phyloP scores from a whole-genome alignment of 2,797 vertebrate species.

The Gymnopithys bicolor region DNA sequence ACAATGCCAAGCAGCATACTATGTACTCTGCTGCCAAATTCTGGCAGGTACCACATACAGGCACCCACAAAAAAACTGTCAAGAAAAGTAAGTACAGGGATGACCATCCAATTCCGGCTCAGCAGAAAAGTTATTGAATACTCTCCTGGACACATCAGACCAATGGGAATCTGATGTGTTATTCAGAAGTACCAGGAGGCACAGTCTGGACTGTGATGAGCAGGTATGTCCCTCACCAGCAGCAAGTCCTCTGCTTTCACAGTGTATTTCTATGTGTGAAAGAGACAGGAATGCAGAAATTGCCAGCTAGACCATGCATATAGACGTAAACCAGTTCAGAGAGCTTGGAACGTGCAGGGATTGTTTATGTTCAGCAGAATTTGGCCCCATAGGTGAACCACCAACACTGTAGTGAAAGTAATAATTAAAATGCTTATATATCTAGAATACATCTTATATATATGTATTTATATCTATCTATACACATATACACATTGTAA shows the following conservation, averaged over 20 bases:
- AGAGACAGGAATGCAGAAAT: neutral
- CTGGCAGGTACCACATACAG: slow-evolving; percentile 22
- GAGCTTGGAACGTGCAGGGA: neutral
- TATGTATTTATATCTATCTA: neutral
- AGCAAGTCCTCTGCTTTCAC: neutral
- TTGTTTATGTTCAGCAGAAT: neutral
- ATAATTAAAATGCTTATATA: neutral
- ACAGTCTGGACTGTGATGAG: neutral
- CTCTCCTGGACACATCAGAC: neutral
- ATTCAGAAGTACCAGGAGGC: neutral
- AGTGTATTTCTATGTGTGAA: neutral
- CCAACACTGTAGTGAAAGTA: neutral
- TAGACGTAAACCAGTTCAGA: neutral
- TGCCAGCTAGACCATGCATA: neutral
- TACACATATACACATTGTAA: rapidly evolving
- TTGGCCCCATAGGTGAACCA: neutral
- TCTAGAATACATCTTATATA: neutral
- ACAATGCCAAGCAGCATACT: neutral
- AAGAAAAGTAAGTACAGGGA: neutral
- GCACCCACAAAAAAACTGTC: slow-evolving; percentile 44
- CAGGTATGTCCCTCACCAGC: neutral
- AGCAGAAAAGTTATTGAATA: neutral
- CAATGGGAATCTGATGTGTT: neutral
- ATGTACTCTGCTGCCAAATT: slow-evolving; percentile 35
- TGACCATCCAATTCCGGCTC: slow-evolving; percentile 1